Evolutionary conservation across 2,888 invertebrate genomes (phyloP), one percentile per base, ranked within the genome.

Genomic region (Gerris lacustris): DNA sequence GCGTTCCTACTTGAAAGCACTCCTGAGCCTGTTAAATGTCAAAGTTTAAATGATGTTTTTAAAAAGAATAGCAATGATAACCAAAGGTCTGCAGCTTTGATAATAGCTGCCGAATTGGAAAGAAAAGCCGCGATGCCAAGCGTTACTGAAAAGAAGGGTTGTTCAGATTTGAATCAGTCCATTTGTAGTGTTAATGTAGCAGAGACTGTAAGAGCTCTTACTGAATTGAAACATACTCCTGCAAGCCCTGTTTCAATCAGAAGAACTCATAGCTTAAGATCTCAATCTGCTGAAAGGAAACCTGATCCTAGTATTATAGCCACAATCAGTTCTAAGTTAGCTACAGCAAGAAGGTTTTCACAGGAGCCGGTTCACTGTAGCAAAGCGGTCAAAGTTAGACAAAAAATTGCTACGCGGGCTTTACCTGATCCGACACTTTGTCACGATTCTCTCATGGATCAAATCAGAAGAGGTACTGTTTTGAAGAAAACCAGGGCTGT

Each of bases 381-480:
- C 89, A 90, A 77, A 76, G 89, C 89, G 69, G 84, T 82, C 77
- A 84, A 86, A 74, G 89, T 91, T 69, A 82, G 90, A 68, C 89
- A 90, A 76, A 84, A 88, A 78, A 90, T 91, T 78, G 79, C 80
- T 18, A 78, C 78, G n/a, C 78, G 79, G 66, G 79, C 79, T 9
- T 76, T 77, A 86, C 88, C 90, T 72, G 91, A 92, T 80, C 90
- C 91, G 0, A 86, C 89, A 72, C 82, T 87, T 47, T 89, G 90
- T 77, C 90, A 91, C 81, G 93, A 92, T 75, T 94, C 94, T 0
- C 83, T 94, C n/a, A 92, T 94, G 93, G 94, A 94, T 83, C 94
- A 94, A 79, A 94, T 94, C 73, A 90, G 92, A 78, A 86, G 90
- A 74, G 94, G 94, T 71, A 93, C 93, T 18, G 88, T 89, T 63